Conservation (phyloP, 2,888 invertebrate genomes). For the Dusona sp. region DNA sequence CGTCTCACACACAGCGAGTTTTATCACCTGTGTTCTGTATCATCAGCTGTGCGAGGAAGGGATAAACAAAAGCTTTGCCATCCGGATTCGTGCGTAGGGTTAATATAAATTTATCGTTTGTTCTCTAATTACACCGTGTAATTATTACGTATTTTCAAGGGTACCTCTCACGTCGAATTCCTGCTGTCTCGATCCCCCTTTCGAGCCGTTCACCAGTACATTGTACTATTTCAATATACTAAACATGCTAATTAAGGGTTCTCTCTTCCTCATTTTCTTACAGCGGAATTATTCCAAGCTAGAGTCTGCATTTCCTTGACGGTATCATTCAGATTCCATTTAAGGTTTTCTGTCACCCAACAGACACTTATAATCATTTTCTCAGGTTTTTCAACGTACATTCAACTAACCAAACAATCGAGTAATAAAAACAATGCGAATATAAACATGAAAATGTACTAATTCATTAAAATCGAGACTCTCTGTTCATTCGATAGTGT, state of each 20-base stretch:
- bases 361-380: not conserved
- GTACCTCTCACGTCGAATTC: not conserved
- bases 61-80: not conserved
- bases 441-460: not conserved
- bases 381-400: not conserved
- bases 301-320: not conserved
- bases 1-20: not conserved
- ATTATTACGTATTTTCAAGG: not conserved
- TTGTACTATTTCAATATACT: constrained; percentile 12
- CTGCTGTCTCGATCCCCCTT: not conserved
- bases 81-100: constrained; percentile 17
- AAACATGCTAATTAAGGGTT: not conserved
- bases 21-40: not conserved
- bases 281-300: not conserved
- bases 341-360: not conserved
- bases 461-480: not conserved
- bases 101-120: constrained; percentile 30
- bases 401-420: not conserved
- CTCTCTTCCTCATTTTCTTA: constrained; percentile 13
- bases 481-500: not conserved
- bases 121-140: not conserved
- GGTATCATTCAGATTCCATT: not conserved
- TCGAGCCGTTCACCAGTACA: not conserved
- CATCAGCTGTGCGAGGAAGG: not conserved
- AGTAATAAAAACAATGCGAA: not conserved